Percentiles rank a stretch among this genome's conserved stretches.
Conservation (phyloP, 1,140 invertebrate genomes). For the Drosophila arizonae region DNA sequence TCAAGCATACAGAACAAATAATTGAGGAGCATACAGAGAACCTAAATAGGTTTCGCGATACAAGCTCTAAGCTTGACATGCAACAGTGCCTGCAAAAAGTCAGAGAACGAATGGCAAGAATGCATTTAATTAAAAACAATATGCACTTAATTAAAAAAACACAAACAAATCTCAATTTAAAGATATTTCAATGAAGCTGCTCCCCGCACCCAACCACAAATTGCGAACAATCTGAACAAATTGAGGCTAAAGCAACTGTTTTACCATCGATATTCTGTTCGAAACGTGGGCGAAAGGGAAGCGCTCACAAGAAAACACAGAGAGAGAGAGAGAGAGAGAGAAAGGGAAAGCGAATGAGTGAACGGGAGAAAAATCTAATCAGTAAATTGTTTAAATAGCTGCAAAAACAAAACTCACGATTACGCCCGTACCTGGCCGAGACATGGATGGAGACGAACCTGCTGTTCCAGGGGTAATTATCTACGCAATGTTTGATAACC, state of each 20-base stretch:
- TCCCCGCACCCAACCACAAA: constrained; percentile 17
- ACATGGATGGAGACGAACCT: background rate
- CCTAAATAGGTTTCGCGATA: constrained; percentile 6
- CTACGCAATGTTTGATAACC: constrained; percentile 38
- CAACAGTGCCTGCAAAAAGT: constrained; percentile 22
- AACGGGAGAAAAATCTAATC: constrained; percentile 67
- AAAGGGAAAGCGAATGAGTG: background rate
- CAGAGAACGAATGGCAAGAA: constrained; percentile 26
- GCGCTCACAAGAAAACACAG: background rate
- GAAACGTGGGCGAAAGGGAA: background rate
- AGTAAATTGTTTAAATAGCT: constrained; percentile 77
- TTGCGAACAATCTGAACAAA: constrained; percentile 27
- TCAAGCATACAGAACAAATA: constrained; percentile 22
- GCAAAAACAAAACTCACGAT: constrained; percentile 53
- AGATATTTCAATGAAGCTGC: constrained; percentile 62
- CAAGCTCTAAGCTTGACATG: constrained; percentile 16
- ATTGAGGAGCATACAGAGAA: constrained; percentile 24
- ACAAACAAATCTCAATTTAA: constrained; percentile 21
- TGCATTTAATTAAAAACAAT: constrained; percentile 3
- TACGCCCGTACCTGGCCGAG: constrained; percentile 1
- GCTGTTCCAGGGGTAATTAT: constrained; percentile 11
- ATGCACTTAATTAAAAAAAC: constrained; percentile 15
- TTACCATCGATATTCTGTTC: constrained; percentile 17
- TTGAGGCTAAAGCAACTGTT: constrained; percentile 15
- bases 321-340: background rate